Conservation (phyloP, 2,113 vertebrate genomes). For the Elaphurus davidianus region DNA sequence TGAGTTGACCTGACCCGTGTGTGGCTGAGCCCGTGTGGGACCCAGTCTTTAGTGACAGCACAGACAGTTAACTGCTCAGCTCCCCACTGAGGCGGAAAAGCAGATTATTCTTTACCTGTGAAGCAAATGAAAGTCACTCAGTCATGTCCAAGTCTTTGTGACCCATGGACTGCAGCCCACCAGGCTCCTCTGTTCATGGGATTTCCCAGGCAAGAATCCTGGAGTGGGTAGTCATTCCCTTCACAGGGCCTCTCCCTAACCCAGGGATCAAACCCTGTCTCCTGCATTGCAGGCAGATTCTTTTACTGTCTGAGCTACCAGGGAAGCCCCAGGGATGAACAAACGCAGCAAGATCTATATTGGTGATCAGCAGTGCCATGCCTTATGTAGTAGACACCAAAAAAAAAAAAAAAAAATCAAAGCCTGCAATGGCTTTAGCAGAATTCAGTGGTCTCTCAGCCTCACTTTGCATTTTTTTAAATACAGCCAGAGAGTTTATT, state of each 20-base stretch:
- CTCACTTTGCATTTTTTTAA: slow-evolving; percentile 31
- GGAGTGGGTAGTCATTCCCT: background rate
- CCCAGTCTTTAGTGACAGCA: background rate
- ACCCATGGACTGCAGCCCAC: background rate
- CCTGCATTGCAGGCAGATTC: background rate
- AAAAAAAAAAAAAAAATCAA: background rate
- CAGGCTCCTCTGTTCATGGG: background rate
- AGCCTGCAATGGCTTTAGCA: background rate
- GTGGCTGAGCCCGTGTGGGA: background rate
- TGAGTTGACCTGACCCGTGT: background rate
- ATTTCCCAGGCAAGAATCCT: background rate
- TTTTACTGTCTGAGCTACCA: background rate
- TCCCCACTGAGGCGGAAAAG: background rate
- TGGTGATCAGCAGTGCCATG: background rate
- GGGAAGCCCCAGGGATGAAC: background rate
- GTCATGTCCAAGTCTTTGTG: background rate
- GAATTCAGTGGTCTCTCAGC: background rate
- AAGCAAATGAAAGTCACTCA: background rate
- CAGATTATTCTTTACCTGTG: background rate
- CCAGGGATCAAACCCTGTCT: background rate
- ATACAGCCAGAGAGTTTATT: slow-evolving; percentile 30
- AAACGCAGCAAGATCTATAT: background rate
- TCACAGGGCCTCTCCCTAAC: background rate
- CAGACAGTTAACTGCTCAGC: background rate
- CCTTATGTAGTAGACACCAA: background rate